These are phyloP conservation scores for Harpalus rufipes DNA, from an alignment of 2,888 invertebrate genomes.

Conservation along the genomic window DNA sequence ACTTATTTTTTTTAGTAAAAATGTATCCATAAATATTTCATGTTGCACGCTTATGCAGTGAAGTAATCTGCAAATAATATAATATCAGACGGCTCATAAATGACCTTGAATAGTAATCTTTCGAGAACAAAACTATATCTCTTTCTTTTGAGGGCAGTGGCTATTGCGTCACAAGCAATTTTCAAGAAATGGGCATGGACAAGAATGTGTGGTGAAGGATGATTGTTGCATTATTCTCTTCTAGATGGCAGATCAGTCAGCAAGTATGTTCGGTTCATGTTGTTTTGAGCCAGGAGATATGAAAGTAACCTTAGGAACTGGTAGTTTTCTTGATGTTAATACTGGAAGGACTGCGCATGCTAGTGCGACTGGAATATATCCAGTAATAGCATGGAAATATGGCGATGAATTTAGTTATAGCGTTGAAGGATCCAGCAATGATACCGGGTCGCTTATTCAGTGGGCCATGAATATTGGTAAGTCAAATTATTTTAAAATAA, in stretches of 20 bases:
- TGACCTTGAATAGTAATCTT: too few species aligned
- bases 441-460: constrained; percentile 91
- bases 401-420: constrained; percentile 83
- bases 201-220: too few species aligned
- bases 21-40: too few species aligned
- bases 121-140: too few species aligned
- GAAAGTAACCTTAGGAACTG: constrained; percentile 95
- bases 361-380: constrained; percentile 91
- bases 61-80: too few species aligned
- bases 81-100: too few species aligned
- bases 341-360: constrained; percentile 88
- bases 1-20: too few species aligned
- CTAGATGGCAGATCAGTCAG: constrained; percentile 92
- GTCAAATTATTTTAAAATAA: constrained; percentile 51
- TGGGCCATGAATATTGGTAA: constrained; percentile 89
- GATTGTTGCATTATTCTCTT: constrained; percentile 62
- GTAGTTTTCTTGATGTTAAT: constrained; percentile 92
- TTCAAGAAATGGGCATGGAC: too few species aligned
- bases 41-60: too few species aligned
- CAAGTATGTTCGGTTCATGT: constrained; percentile 92
- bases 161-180: too few species aligned
- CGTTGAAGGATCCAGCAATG: constrained; percentile 92
- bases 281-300: constrained; percentile 88
- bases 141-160: too few species aligned
- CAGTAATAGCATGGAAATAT: constrained; percentile 92